phyloP scores from a whole-genome alignment of 2,113 vertebrate genomes.

The Verasper variegatus region DNA sequence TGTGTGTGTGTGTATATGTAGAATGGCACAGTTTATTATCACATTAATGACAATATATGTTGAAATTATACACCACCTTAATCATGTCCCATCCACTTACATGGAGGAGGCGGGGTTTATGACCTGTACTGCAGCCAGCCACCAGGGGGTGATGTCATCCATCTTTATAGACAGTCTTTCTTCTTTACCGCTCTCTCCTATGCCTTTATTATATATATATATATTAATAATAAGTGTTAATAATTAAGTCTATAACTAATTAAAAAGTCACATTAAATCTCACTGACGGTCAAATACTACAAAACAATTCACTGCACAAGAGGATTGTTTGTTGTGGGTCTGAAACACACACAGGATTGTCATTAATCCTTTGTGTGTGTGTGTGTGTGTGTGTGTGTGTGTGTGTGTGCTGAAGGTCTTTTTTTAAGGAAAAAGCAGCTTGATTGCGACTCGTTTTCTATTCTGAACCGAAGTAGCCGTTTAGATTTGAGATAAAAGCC shows the following conservation, averaged over 20 bases:
- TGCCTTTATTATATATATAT: too few relatives aligned
- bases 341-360: background rate
- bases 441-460: constrained; percentile 55
- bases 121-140: background rate
- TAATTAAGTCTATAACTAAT: background rate
- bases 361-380: background rate
- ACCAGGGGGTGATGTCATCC: background rate
- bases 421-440: constrained; percentile 17
- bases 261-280: background rate
- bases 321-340: background rate
- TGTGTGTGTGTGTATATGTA: too few relatives aligned
- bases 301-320: background rate
- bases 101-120: background rate
- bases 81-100: too few relatives aligned
- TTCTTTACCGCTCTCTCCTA: background rate
- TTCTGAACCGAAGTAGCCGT: constrained; percentile 51
- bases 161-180: background rate
- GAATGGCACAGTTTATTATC: too few relatives aligned
- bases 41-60: too few relatives aligned
- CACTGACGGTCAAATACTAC: background rate
- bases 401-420: background rate
- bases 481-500: constrained; percentile 70
- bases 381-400: background rate
- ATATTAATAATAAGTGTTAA: background rate
- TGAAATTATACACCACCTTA: too few relatives aligned